These are phyloP conservation scores for Leptura quadrifasciata DNA, from an alignment of 2,888 invertebrate genomes.

Conservation along the genomic window DNA sequence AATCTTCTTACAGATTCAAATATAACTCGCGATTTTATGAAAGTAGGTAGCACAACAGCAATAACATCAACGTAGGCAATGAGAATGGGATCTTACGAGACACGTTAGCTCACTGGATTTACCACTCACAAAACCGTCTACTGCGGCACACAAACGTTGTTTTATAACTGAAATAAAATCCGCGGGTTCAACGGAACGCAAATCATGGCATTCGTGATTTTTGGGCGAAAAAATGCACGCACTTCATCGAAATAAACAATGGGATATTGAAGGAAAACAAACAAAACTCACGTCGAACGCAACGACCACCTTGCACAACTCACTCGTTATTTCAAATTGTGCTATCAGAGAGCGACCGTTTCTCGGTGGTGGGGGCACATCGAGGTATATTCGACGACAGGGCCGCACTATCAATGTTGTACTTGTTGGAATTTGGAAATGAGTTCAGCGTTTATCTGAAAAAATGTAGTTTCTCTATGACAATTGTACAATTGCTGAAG, in stretches of 20 bases:
- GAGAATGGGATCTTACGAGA: conserved; percentile 31
- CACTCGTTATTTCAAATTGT: conserved; percentile 55
- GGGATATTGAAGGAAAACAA: conserved; percentile 35
- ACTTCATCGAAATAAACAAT: conserved; percentile 32
- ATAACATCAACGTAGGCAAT: conserved; percentile 42
- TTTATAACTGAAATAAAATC: conserved; percentile 10
- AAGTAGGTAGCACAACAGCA: conserved; percentile 42
- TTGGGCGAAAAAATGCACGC: conserved; percentile 35
- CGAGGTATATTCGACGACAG: conserved; percentile 25
- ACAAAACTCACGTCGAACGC: conserved; percentile 43
- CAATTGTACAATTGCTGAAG: too few relatives aligned
- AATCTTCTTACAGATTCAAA: not conserved
- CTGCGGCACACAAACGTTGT: conserved; percentile 26
- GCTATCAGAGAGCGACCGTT: conserved; percentile 47
- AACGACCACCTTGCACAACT: conserved; percentile 54
- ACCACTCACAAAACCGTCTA: conserved; percentile 29
- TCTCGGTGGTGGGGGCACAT: conserved; percentile 29
- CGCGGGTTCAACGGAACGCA: not conserved
- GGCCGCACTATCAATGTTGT: conserved; percentile 13
- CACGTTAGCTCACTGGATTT: conserved; percentile 42
- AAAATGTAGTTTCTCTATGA: too few relatives aligned
- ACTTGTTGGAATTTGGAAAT: too few relatives aligned
- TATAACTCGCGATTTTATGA: conserved; percentile 8
- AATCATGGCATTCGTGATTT: conserved; percentile 35
- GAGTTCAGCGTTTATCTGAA: too few relatives aligned